phyloP scores from a whole-genome alignment of 1,140 invertebrate species.

The Achatina immaculata region DNA sequence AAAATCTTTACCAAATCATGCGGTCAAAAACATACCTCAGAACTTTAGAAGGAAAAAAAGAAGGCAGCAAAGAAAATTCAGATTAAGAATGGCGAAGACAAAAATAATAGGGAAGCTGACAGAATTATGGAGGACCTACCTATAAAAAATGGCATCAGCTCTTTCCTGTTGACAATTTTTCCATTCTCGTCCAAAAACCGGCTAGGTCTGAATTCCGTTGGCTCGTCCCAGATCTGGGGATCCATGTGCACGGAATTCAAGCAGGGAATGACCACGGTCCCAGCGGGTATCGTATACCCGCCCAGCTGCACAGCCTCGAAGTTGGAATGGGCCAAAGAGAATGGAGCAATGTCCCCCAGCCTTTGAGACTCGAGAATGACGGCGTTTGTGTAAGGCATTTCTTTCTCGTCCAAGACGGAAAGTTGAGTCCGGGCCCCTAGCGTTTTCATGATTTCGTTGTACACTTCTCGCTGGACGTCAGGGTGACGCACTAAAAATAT shows the following conservation, averaged over 20 bases:
- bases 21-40: no score
- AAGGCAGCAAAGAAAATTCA: no score
- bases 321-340: conserved; percentile 63
- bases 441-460: conserved; percentile 83
- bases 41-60: no score
- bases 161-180: conserved; percentile 27
- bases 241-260: conserved; percentile 60
- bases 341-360: conserved; percentile 58
- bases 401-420: conserved; percentile 34
- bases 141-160: conserved; percentile 50
- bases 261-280: conserved; percentile 61
- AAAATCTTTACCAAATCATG: no score
- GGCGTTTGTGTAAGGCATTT: conserved; percentile 44
- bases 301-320: conserved; percentile 53
- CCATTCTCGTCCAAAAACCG: conserved; percentile 70
- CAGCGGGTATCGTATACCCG: conserved; percentile 61
- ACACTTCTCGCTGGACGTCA: conserved; percentile 81
- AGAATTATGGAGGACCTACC: no score
- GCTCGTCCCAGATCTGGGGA: conserved; percentile 76
- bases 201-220: conserved; percentile 79
- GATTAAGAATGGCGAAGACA: no score
- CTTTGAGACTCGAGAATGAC: conserved; percentile 49
- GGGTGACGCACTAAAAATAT: conserved; percentile 81
- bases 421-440: neutral
- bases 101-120: no score